phyloP scores from a whole-genome alignment of 1,140 invertebrate species.

The Drosophila pachea region DNA sequence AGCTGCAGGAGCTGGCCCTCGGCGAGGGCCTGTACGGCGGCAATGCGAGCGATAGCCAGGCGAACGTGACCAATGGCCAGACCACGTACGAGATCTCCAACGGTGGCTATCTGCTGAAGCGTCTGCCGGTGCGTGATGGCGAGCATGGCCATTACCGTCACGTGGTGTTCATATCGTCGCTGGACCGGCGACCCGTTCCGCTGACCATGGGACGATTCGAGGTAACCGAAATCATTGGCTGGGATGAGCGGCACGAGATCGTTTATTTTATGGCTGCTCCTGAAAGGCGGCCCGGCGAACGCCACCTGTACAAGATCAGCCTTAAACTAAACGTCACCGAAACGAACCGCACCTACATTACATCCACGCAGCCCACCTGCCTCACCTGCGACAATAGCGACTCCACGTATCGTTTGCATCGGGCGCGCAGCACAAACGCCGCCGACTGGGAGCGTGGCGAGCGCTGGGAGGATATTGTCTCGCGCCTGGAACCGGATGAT shows the following conservation, averaged over 20 bases:
- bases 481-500: conserved; percentile 62
- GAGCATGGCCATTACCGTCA: conserved; percentile 80
- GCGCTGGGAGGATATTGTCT: conserved; percentile 64
- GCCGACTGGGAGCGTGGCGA: conserved; percentile 51
- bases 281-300: conserved; percentile 83
- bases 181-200: conserved; percentile 76
- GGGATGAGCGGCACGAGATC: conserved; percentile 83
- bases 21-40: too few species aligned
- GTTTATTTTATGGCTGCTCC: conserved; percentile 87
- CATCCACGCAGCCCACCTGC: conserved; percentile 71
- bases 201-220: conserved; percentile 85
- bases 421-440: conserved; percentile 42
- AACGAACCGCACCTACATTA: conserved; percentile 75
- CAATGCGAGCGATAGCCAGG: conserved; percentile 20
- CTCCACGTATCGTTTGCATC: conserved; percentile 61
- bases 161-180: conserved; percentile 79
- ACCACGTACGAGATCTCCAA: conserved; percentile 74
- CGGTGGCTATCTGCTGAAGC: conserved; percentile 80
- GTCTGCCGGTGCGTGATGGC: conserved; percentile 82
- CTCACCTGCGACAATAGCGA: conserved; percentile 76
- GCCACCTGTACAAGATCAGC: conserved; percentile 86
- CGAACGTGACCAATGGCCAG: conserved; percentile 62
- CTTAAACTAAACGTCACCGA: conserved; percentile 78
- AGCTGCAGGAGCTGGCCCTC: conserved; percentile 7
- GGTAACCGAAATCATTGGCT: conserved; percentile 84